Evolutionary conservation across 2,797 vertebrate genomes (phyloP), one percentile per base, ranked within the genome.

Genomic region (Paramormyrops hopkinsi): DNA sequence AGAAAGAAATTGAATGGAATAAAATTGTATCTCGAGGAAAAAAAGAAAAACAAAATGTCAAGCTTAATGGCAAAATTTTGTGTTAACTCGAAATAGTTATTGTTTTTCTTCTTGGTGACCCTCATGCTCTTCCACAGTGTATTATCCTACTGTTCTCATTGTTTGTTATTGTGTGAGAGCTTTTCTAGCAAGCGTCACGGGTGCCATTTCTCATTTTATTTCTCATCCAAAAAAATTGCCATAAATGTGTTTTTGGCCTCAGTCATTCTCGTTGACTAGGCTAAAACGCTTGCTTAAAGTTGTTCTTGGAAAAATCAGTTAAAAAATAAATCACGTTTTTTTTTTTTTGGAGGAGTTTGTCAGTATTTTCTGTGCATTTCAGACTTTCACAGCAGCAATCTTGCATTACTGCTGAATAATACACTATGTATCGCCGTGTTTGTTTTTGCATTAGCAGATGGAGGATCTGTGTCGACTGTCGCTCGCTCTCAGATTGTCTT

Each of bases 371-470:
- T 14, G 62, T 33, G 25, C 25, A 1, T 33, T 69, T 29, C 62
- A 33, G 62, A 29, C 29, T 33, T 73, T 33, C 12, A 0, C 29
- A 37, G 29, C 29, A 2, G 12, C 65, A 14, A 5, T 17, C 12
- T 33, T 5, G 65, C 65, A 37, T 33, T 73, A 12, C 65, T 37
- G 65, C 65, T 33, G 11, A 73, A 73, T 73, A 33, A 33, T 4
- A 69, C 25, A 29, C 29, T 12, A 3, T 25, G 62, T 69, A 14
- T 69, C 11, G 25, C 29, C 4, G 12, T 37, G 11, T 69, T 69
- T 69, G 65, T 48, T 83, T 25, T 41, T 25, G 22, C 82, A 84
- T 84, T 12, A 88, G 88, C 88, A 89, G 69, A 59, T 83, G 88
- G 41, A 54, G n/a, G 76, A 41, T 19, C 53, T 48, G 46, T 2